Evolutionary conservation across 2,797 vertebrate genomes (phyloP).

Genomic region (Crenichthys baileyi): DNA sequence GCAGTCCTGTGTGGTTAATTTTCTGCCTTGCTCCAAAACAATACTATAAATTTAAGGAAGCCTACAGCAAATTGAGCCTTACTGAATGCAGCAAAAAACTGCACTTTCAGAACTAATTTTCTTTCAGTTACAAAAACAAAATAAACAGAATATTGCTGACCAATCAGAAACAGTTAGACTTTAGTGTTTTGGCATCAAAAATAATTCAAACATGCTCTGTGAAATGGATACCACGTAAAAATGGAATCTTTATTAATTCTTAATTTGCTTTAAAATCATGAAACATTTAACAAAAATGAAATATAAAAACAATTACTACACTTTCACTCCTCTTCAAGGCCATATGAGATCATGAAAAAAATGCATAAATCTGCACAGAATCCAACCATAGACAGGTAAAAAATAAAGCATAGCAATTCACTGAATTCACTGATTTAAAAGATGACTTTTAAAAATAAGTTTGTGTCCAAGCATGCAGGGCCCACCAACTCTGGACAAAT

Average conservation of each 20-base stretch:
- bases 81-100: not conserved
- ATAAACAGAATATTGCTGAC: constrained; percentile 1
- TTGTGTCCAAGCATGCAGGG: no score
- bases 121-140: not conserved
- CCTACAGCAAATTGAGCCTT: not conserved
- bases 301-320: not conserved
- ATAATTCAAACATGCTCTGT: not conserved
- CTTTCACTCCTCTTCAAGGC: not conserved
- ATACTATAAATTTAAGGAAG: not conserved
- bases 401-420: no score
- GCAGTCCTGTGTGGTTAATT: constrained; percentile 9
- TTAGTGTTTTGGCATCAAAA: not conserved
- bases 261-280: not conserved
- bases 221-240: not conserved
- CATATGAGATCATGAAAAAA: no score
- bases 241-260: not conserved
- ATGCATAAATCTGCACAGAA: no score
- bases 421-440: no score
- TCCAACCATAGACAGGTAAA: no score
- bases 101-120: constrained; percentile 14
- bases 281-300: no score
- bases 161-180: not conserved
- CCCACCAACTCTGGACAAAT: no score
- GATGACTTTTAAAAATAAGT: no score
- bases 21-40: constrained; percentile 1